These are phyloP conservation scores for Eupeodes latifasciatus DNA, from an alignment of 2,888 invertebrate genomes.

Conservation along the genomic window DNA sequence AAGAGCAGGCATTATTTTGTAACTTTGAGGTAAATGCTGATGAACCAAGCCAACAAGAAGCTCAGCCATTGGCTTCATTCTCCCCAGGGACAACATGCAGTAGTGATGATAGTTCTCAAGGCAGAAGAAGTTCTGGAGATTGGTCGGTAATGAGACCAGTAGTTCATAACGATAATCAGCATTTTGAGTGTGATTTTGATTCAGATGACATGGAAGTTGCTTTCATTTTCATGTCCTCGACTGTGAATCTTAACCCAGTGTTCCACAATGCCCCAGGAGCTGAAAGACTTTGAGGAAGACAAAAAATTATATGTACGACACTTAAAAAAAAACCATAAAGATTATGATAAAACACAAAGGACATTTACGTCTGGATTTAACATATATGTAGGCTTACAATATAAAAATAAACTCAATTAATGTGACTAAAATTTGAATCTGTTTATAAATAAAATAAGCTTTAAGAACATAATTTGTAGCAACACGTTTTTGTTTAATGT, in stretches of 20 bases:
- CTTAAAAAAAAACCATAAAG: background rate
- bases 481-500: too few relatives aligned
- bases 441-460: background rate
- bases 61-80: conserved; percentile 29
- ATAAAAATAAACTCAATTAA: background rate
- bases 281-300: background rate
- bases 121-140: conserved; percentile 24
- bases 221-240: conserved; percentile 37
- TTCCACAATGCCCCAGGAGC: conserved; percentile 25
- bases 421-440: background rate
- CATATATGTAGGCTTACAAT: background rate
- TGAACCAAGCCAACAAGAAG: conserved; percentile 39
- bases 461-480: too few relatives aligned
- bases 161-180: background rate
- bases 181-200: conserved; percentile 44
- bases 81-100: conserved; percentile 75
- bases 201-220: conserved; percentile 40
- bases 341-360: conserved; percentile 30
- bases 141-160: conserved; percentile 21
- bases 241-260: background rate
- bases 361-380: conserved; percentile 54
- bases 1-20: background rate
- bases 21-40: conserved; percentile 71
- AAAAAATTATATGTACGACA: background rate
- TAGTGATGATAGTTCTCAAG: conserved; percentile 43